These are phyloP conservation scores for Alviniconcha marisindica DNA, from an alignment of 1,140 invertebrate genomes.

Conservation along the genomic window DNA sequence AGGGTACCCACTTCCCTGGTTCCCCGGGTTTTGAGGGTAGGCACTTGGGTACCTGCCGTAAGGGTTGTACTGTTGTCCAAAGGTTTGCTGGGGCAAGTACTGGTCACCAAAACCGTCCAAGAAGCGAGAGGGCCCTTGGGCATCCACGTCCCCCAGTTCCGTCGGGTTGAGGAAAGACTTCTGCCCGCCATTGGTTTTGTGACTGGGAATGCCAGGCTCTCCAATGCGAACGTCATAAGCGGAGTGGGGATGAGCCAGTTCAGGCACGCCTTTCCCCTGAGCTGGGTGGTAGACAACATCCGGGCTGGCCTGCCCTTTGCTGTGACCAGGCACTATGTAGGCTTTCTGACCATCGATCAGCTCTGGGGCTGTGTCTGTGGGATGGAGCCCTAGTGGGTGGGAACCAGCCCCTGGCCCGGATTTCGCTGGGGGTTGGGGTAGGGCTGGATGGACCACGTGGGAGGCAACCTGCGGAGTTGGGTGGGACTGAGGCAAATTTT, in stretches of 20 bases:
- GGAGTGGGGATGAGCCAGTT: neutral
- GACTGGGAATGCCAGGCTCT: neutral
- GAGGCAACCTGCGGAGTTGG: too few species aligned
- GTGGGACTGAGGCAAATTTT: too few species aligned
- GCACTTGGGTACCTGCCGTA: conserved; percentile 19
- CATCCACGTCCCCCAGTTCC: neutral
- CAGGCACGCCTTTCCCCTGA: neutral
- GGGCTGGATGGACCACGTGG: neutral
- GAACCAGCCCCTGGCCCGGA: neutral
- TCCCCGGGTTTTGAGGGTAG: neutral
- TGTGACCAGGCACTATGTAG: conserved; percentile 23
- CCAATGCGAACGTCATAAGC: conserved; percentile 28
- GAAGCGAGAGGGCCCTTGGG: conserved; percentile 9
- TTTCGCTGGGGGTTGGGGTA: neutral
- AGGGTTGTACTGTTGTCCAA: conserved; percentile 16
- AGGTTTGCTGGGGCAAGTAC: neutral
- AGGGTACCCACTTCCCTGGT: neutral
- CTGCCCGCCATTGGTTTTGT: neutral
- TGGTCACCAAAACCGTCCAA: neutral
- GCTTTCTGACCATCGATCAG: neutral
- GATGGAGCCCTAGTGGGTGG: neutral
- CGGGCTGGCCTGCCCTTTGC: neutral
- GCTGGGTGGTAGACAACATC: neutral
- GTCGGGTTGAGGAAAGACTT: neutral
- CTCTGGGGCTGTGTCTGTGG: neutral